Evolutionary conservation across 2,888 invertebrate species (phyloP).

Genomic region (Clistopyga incitator): DNA sequence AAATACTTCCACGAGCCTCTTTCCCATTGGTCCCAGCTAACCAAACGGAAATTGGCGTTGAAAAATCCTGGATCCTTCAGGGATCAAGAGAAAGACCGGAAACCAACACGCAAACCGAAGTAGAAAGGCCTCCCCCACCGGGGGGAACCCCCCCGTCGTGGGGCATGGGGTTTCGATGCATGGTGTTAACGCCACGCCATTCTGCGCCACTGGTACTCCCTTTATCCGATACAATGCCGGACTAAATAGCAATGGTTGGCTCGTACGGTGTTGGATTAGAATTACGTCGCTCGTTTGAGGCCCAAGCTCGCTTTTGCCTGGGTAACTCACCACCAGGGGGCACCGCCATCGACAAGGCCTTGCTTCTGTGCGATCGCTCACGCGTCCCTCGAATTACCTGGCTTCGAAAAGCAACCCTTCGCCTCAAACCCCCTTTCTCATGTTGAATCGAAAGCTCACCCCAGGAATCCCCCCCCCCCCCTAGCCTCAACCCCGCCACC

Average conservation of each 20-base stretch:
- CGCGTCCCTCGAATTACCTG: slow-evolving; percentile 64
- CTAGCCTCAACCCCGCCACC: neutral
- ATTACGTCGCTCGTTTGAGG: slow-evolving; percentile 82
- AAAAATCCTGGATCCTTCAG: neutral
- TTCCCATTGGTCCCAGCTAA: too few species aligned
- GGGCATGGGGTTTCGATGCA: slow-evolving; percentile 34
- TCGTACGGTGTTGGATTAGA: slow-evolving; percentile 81
- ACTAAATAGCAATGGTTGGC: slow-evolving; percentile 81
- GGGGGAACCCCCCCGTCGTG: slow-evolving; percentile 31
- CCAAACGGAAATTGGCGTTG: neutral
- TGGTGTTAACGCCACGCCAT: slow-evolving; percentile 18
- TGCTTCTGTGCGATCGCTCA: slow-evolving; percentile 20
- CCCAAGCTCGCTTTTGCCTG: slow-evolving; percentile 70
- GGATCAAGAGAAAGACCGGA: slow-evolving; percentile 8
- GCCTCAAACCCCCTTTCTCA: slow-evolving; percentile 49
- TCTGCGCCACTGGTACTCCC: slow-evolving; percentile 68
- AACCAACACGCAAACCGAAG: slow-evolving; percentile 3
- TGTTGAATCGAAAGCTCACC: slow-evolving; percentile 60
- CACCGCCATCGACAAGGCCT: slow-evolving; percentile 54
- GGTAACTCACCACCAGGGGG: slow-evolving; percentile 59
- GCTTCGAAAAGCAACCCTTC: slow-evolving; percentile 62
- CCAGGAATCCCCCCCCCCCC: neutral
- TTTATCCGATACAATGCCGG: slow-evolving; percentile 81
- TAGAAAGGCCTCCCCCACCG: neutral
- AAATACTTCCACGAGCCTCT: too few species aligned